Evolutionary conservation across 2,113 vertebrate species (phyloP).

Genomic region (Marmota monax): DNA sequence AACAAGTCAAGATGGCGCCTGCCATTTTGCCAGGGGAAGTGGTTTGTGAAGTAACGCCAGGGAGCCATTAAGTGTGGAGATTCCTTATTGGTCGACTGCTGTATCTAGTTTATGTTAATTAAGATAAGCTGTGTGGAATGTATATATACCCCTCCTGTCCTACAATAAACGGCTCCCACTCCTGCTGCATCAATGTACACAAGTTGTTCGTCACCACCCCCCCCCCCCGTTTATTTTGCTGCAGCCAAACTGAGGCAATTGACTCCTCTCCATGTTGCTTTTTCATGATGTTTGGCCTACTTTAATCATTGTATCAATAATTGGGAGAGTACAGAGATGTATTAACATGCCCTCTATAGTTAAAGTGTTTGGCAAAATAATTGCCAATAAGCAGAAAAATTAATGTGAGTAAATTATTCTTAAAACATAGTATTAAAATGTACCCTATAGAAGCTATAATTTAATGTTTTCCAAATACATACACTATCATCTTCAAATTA

Average conservation of each 20-base stretch:
- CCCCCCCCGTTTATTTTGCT: too few species aligned
- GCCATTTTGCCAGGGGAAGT: too few species aligned
- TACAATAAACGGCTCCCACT: too few species aligned
- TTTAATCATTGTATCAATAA: neutral
- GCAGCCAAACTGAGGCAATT: neutral
- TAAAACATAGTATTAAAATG: neutral
- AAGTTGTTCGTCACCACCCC: too few species aligned
- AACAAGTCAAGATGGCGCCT: too few species aligned
- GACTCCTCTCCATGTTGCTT: neutral
- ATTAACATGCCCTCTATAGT: neutral
- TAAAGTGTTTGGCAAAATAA: neutral
- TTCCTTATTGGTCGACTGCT: too few species aligned
- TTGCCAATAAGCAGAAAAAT: neutral
- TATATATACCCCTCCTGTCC: too few species aligned
- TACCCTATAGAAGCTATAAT: neutral
- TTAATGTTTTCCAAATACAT: neutral
- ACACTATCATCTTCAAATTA: neutral
- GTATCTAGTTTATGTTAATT: too few species aligned
- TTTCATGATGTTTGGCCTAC: neutral
- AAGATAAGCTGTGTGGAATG: too few species aligned
- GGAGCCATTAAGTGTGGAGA: too few species aligned
- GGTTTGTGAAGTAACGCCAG: too few species aligned
- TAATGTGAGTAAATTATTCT: neutral
- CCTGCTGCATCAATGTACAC: too few species aligned
- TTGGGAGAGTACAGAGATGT: neutral